Evolutionary conservation across 53 echinoderm and acorn worm species (phyloP), one percentile per base, ranked within the genome.

Genomic region (Echinometra lucunter): DNA sequence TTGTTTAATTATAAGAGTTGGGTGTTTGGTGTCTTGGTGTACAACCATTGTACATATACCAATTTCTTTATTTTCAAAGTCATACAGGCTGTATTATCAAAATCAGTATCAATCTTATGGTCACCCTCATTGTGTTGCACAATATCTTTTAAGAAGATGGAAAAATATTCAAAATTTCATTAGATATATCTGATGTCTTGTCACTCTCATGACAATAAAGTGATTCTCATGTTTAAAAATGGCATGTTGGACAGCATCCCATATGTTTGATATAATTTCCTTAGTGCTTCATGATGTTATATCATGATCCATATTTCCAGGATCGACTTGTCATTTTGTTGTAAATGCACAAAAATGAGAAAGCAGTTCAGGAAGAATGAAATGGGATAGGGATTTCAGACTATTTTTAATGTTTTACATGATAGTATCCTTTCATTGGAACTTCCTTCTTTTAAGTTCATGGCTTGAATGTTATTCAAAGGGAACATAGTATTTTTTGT

Each of bases 231-330:
- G 58, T 89, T 89, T 58, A 5, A 89, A 47, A 57, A 89, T 90
- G 40, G 90, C 90, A 42, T 91, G 91, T 67, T 91, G 91, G 69
- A 67, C 35, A 2, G 40, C 10, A 12, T 91, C 91, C 91, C 91
- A 66, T 32, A 45, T 70, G 70, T 28, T 69, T 44, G 67, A 66
- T 91, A 9, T 42, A 67, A 91, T 91, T 91, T 91, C 91, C 91
- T 91, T 44, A 27, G n/a, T 9, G 44, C 37, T 63, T 38, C 38
- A 35, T 63, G 60, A 90, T 38, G 63, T 21, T 58, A 21, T 58
- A 58, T 58, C 90, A 58, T 25, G 45, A 90, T 90, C 90, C 37
- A 58, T 90, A 57, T 85, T 85, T 45, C 47, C 28, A 78, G 34
- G 69, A 34, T 69, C 69, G 69, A 28, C 32, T 32, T 78, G 19